Percentiles rank a stretch among this genome's conserved stretches.
Evolutionary conservation across 2,888 invertebrate genomes (phyloP).

Genomic region (Thysanoteuthis rhombus): DNA sequence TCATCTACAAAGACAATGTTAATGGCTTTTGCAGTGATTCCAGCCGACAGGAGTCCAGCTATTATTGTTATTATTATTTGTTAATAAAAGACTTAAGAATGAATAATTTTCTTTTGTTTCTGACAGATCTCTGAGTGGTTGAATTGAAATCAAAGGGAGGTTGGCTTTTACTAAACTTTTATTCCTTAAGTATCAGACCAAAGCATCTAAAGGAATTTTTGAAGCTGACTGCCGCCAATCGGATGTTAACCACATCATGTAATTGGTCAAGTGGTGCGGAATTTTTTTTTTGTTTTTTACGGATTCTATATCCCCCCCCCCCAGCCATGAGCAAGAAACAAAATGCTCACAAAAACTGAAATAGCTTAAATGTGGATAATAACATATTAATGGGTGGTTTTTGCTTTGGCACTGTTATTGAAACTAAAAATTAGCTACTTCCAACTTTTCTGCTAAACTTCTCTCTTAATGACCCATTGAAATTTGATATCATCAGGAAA

Average conservation of each 20-base stretch:
- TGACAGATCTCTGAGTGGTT: conserved; percentile 12
- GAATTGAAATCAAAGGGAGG: not conserved
- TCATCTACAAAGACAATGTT: conserved; percentile 12
- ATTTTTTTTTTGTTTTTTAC: not conserved
- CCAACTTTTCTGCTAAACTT: not conserved
- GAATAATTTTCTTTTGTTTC: conserved; percentile 12
- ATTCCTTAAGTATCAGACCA: conserved; percentile 12
- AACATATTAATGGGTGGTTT: not conserved
- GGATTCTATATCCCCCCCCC: not conserved
- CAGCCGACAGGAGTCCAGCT: not conserved
- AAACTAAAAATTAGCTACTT: not conserved
- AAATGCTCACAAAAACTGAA: not conserved
- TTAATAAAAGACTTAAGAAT: conserved; percentile 12
- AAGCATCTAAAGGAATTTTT: conserved; percentile 12
- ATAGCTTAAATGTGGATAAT: not conserved
- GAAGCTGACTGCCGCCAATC: not conserved
- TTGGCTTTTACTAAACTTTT: conserved; percentile 12
- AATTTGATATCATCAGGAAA: no score
- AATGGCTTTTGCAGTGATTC: conserved; percentile 12
- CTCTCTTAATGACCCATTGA: not conserved
- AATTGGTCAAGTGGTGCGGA: not conserved
- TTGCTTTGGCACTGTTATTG: not conserved
- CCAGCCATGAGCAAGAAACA: not conserved
- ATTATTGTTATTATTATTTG: conserved; percentile 12
- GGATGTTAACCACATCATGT: conserved; percentile 12